Evolutionary conservation across 1,140 invertebrate species (phyloP).

Genomic region (Drosophila sturtevanti): DNA sequence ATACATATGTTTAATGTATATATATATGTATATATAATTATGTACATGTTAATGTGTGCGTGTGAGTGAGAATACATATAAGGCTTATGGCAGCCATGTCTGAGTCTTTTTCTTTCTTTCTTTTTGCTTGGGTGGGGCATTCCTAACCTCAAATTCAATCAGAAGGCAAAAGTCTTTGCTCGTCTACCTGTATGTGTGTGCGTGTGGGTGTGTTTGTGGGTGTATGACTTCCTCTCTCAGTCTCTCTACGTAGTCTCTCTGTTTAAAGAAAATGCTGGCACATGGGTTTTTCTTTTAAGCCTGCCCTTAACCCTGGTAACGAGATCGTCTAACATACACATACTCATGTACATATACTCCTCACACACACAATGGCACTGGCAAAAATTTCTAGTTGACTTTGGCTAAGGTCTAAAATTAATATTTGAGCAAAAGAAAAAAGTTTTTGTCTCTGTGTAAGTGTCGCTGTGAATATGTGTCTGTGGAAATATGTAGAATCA

Average conservation of each 20-base stretch:
- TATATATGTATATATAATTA: slow-evolving; percentile 38
- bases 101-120: slow-evolving; percentile 28
- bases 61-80: not conserved
- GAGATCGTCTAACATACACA: slow-evolving; percentile 34
- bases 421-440: slow-evolving; percentile 77
- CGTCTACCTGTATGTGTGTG: slow-evolving; percentile 32
- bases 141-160: slow-evolving; percentile 76
- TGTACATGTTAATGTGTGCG: too few relatives aligned
- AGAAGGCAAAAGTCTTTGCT: slow-evolving; percentile 46
- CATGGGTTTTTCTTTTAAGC: slow-evolving; percentile 62
- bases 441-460: slow-evolving; percentile 29
- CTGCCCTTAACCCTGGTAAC: slow-evolving; percentile 73
- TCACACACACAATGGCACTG: slow-evolving; percentile 44
- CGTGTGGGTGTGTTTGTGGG: slow-evolving; percentile 36
- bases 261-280: slow-evolving; percentile 55
- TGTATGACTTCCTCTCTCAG: slow-evolving; percentile 25
- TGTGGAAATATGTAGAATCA: slow-evolving; percentile 75
- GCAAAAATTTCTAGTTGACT: slow-evolving; percentile 39
- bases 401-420: slow-evolving; percentile 68
- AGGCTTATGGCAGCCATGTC: slow-evolving; percentile 30
- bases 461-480: slow-evolving; percentile 26
- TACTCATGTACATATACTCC: slow-evolving; percentile 11
- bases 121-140: slow-evolving; percentile 78
- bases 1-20: slow-evolving; percentile 22
- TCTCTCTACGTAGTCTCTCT: slow-evolving; percentile 20